Evolutionary conservation across 2,113 vertebrate species (phyloP).

Genomic region (Eleginops maclovinus): DNA sequence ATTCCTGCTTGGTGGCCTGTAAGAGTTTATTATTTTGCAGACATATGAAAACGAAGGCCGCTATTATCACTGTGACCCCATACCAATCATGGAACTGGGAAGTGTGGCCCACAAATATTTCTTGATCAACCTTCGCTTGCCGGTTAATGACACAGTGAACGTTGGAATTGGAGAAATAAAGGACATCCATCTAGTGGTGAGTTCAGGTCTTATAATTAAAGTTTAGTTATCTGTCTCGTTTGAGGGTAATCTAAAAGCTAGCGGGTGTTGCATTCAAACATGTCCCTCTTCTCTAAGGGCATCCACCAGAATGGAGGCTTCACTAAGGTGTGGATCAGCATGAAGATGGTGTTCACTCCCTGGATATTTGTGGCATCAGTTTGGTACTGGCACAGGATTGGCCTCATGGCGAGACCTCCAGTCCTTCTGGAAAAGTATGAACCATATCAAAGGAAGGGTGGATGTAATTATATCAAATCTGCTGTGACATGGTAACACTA

Average conservation of each 20-base stretch:
- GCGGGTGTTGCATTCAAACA: not conserved
- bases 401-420: constrained; percentile 42
- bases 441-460: not conserved
- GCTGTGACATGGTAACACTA: not conserved
- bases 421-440: constrained; percentile 64
- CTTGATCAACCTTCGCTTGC: constrained; percentile 54
- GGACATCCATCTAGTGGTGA: constrained; percentile 62
- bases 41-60: constrained; percentile 49
- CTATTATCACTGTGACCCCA: constrained; percentile 54
- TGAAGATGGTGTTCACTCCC: constrained; percentile 50
- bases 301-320: constrained; percentile 68
- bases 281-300: constrained; percentile 12
- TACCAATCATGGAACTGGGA: constrained; percentile 56
- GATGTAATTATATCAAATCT: not conserved
- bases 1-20: not conserved
- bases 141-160: constrained; percentile 57
- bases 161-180: constrained; percentile 59
- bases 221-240: not conserved
- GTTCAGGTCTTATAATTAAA: not conserved
- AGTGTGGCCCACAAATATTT: constrained; percentile 58
- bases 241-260: not conserved
- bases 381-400: constrained; percentile 58
- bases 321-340: constrained; percentile 59
- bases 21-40: constrained; percentile 15
- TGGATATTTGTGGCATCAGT: constrained; percentile 31